Conservation (phyloP, 2,888 invertebrate genomes). For the Troglohyphantes excavatus region DNA sequence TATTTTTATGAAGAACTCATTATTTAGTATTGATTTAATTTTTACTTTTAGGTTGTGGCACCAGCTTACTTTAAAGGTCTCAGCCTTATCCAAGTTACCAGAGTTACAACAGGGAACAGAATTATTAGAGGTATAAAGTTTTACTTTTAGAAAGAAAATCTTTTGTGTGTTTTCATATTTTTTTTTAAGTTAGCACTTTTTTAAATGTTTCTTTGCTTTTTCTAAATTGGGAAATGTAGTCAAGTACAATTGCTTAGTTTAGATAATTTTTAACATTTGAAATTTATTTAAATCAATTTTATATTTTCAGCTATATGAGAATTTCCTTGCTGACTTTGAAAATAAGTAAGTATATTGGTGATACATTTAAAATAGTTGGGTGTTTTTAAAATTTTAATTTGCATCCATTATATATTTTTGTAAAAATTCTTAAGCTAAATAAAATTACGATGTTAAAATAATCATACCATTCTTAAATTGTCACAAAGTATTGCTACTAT, state of each 20-base stretch:
- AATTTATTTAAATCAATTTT: background rate
- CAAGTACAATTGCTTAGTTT: background rate
- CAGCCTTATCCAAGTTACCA: slow-evolving; percentile 90
- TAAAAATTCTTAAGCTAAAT: too few relatives aligned
- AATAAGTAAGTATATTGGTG: slow-evolving; percentile 92
- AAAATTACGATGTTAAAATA: too few relatives aligned
- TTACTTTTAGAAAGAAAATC: background rate
- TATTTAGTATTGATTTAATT: too few relatives aligned
- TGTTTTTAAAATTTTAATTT: too few relatives aligned
- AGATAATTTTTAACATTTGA: background rate
- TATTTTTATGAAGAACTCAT: too few relatives aligned
- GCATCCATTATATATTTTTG: too few relatives aligned
- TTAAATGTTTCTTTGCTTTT: too few relatives aligned
- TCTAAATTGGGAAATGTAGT: too few relatives aligned
- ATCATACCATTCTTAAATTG: too few relatives aligned
- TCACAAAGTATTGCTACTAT: too few relatives aligned
- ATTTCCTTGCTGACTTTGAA: slow-evolving; percentile 96
- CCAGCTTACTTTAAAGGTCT: slow-evolving; percentile 93
- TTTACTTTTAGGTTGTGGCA: slow-evolving; percentile 90
- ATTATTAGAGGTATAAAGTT: slow-evolving; percentile 85
- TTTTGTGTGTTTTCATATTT: background rate
- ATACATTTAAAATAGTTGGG: too few relatives aligned
- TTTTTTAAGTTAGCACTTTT: too few relatives aligned
- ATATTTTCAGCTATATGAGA: slow-evolving; percentile 88
- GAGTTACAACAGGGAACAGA: slow-evolving; percentile 89